Base-by-base conservation (phyloP, 2,113 vertebrate genomes). In the Menidia beryllina region DNA sequence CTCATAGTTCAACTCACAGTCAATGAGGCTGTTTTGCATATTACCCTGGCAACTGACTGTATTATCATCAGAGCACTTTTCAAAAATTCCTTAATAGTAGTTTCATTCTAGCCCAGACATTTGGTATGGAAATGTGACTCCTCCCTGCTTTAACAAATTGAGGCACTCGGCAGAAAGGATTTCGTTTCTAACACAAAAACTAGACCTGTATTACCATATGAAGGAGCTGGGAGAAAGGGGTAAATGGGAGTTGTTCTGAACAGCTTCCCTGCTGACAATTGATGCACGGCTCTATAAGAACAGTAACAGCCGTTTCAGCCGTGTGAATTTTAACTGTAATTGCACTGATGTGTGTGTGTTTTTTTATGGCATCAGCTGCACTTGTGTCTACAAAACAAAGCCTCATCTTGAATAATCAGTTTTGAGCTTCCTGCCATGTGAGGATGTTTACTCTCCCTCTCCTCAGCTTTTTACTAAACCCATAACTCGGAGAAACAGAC, bases 111-210 rank as follows among this genome's bases (percentile, higher is more conserved):
- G 83, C 43, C 56, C 20, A 76, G 69, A 81, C 88, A 78, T 88
- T 93, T 91, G 55, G 79, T 88, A 93, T 93, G 90, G 84, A 89
- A 90, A 92, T 92, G 81, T 71, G 79, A 80, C 86, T 90, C 90
- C 87, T 79, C 87, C 83, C 82, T 79, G 64, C 85, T 82, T 86
- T 86, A 81, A 85, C 84, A 81, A 82, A 88, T 80, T 72, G 61
- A 84, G 81, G 59, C 87, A 83, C 75, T 77, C 79, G 79, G 85
- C 81, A 91, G 77, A 89, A 89, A 82, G 77, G 85, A 80, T 84
- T 86, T 84, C 71, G 85, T 88, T 86, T 87, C 65, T 9, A 62
- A 85, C 72, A 83, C 55, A 69, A 89, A 85, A 88, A 91, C 89
- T 88, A 85, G 79, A 26, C 45, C 59, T 3, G 0, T 38, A 91